A percentile compares a stretch with the other conserved stretches of the same genome.
phyloP scores from a whole-genome alignment of 2,888 invertebrate species.

The Cheilosia grossa region DNA sequence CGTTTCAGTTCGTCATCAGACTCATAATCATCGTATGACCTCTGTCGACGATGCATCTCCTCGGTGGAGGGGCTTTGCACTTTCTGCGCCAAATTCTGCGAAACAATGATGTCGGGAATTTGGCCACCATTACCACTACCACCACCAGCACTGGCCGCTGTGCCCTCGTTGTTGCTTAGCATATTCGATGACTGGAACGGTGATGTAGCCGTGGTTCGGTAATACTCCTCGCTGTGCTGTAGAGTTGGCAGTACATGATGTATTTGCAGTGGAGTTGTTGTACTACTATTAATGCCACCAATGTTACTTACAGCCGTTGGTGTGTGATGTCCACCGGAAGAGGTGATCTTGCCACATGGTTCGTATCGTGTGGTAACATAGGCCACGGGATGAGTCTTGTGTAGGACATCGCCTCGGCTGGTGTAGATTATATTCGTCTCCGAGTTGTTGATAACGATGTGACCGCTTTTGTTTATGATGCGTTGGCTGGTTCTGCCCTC shows the following conservation, averaged over 20 bases:
- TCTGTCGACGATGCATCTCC: slow-evolving; percentile 84
- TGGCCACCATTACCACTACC: slow-evolving; percentile 71
- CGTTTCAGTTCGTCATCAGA: slow-evolving; percentile 95
- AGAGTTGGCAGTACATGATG: slow-evolving; percentile 82
- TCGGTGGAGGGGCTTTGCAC: slow-evolving; percentile 76
- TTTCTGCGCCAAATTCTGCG: slow-evolving; percentile 77
- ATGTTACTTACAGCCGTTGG: slow-evolving; percentile 69
- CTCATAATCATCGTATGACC: slow-evolving; percentile 90
- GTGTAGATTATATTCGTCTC: slow-evolving; percentile 77
- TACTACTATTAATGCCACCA: slow-evolving; percentile 70
- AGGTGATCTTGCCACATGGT: slow-evolving; percentile 77
- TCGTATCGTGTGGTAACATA: slow-evolving; percentile 81
- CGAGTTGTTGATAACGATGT: slow-evolving; percentile 75
- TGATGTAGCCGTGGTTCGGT: slow-evolving; percentile 85
- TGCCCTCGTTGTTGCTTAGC: slow-evolving; percentile 70
- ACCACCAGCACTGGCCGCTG: slow-evolving; percentile 39
- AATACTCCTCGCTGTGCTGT: slow-evolving; percentile 83
- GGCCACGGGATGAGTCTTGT: slow-evolving; percentile 75
- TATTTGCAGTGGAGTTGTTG: slow-evolving; percentile 78
- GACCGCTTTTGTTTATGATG: slow-evolving; percentile 67
- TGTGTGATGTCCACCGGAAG: slow-evolving; percentile 71
- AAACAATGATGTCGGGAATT: slow-evolving; percentile 81
- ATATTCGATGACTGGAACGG: slow-evolving; percentile 83
- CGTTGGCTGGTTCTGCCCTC: slow-evolving; percentile 59
- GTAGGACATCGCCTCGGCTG: slow-evolving; percentile 63